Evolutionary conservation across 2,888 invertebrate genomes (phyloP).

Genomic region (Polydrusus pterygomalis): DNA sequence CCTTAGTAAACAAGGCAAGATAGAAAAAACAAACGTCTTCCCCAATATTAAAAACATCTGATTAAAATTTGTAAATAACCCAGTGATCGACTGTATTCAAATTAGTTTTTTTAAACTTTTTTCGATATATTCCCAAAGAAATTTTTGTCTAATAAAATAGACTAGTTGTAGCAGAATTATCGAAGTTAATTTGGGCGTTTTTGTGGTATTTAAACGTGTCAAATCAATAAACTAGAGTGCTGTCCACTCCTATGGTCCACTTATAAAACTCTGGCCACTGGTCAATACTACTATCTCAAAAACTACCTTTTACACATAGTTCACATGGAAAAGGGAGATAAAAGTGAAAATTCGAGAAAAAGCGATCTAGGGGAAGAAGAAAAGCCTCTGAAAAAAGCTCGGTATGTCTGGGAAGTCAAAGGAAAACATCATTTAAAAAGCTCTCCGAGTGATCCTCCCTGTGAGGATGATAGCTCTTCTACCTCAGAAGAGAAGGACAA

Average conservation of each 20-base stretch:
- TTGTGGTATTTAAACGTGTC: slow-evolving; percentile 41
- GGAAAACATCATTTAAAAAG: slow-evolving; percentile 77
- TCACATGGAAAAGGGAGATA: slow-evolving; percentile 47
- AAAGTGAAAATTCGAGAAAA: slow-evolving; percentile 29
- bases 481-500: slow-evolving; percentile 15
- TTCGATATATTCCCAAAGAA: not conserved
- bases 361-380: slow-evolving; percentile 74
- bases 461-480: not conserved
- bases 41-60: slow-evolving; percentile 62
- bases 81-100: slow-evolving; percentile 37
- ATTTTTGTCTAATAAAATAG: slow-evolving; percentile 6
- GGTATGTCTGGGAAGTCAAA: slow-evolving; percentile 81
- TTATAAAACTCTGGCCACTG: slow-evolving; percentile 47
- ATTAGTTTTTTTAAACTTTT: slow-evolving; percentile 24
- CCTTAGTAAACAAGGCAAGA: slow-evolving; percentile 26
- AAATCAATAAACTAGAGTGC: slow-evolving; percentile 52
- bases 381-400: slow-evolving; percentile 80
- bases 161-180: slow-evolving; percentile 15
- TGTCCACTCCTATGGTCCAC: slow-evolving; percentile 51
- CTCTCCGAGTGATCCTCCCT: slow-evolving; percentile 21
- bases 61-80: slow-evolving; percentile 57
- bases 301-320: slow-evolving; percentile 3
- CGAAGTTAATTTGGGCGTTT: slow-evolving; percentile 23
- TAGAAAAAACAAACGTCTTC: slow-evolving; percentile 48
- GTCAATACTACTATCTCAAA: slow-evolving; percentile 42